Conservation (phyloP, 1,140 invertebrate genomes). For the Chironomus striatipennis region DNA sequence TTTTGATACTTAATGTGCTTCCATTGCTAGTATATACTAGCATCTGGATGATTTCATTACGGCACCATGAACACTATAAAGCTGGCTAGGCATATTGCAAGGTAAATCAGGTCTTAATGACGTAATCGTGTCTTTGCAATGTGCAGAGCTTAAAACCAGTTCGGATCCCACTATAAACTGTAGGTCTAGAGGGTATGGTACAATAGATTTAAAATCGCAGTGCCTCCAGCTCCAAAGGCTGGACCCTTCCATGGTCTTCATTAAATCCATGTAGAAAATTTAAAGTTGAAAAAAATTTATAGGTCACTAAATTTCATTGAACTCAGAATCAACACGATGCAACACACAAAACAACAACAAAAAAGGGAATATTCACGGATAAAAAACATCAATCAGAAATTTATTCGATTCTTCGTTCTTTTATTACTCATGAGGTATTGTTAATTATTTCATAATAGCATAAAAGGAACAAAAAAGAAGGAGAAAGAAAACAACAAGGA, state of each 20-base stretch:
- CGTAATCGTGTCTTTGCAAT: too few species aligned
- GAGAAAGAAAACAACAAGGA: too few species aligned
- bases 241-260: neutral
- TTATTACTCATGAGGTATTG: neutral
- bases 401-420: neutral
- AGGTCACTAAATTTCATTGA: constrained; percentile 17
- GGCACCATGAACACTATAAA: too few species aligned
- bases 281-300: neutral
- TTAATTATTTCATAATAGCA: neutral
- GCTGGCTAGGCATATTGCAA: neutral
- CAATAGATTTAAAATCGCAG: too few species aligned
- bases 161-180: too few species aligned
- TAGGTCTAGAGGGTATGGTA: too few species aligned
- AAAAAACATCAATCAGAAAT: neutral
- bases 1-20: too few species aligned
- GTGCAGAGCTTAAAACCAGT: too few species aligned
- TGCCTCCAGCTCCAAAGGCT: too few species aligned
- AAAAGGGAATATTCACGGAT: neutral
- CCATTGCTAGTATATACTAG: too few species aligned
- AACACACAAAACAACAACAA: neutral
- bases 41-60: too few species aligned
- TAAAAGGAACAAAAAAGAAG: neutral
- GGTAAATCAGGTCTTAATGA: too few species aligned
- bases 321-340: neutral
- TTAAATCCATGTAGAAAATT: neutral